Percentiles rank a stretch among this genome's conserved stretches.
phyloP scores from a whole-genome alignment of 2,888 invertebrate genomes.

The Boloria selene region DNA sequence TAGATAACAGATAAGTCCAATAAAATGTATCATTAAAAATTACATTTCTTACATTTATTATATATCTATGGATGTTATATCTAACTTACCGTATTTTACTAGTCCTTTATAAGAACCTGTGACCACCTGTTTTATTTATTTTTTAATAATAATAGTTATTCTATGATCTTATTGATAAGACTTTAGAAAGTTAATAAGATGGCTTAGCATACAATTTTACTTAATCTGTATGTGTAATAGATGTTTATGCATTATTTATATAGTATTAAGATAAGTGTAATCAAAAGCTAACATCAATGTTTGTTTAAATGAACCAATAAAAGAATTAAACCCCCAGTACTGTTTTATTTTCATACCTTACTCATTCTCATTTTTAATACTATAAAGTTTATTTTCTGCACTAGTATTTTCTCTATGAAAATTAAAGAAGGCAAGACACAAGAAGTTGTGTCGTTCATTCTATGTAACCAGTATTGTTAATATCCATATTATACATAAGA shows the following conservation, averaged over 20 bases:
- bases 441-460: no score
- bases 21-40: no score
- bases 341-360: constrained; percentile 15
- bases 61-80: no score
- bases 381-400: no score
- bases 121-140: no score
- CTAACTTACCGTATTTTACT: no score
- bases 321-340: constrained; percentile 24
- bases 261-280: constrained; percentile 44
- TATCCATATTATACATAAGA: no score
- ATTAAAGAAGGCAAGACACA: no score
- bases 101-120: no score
- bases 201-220: constrained; percentile 27
- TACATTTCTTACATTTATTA: no score
- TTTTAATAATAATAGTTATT: background rate
- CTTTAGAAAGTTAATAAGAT: constrained; percentile 18
- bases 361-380: background rate
- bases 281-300: constrained; percentile 53
- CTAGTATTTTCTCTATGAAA: background rate
- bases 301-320: constrained; percentile 55
- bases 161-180: constrained; percentile 12
- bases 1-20: background rate
- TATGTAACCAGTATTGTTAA: no score
- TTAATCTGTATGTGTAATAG: constrained; percentile 36
- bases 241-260: constrained; percentile 42